These are phyloP conservation scores for Sterrhoptilus dennistouni DNA, from an alignment of 2,113 vertebrate species.

Conservation along the genomic window DNA sequence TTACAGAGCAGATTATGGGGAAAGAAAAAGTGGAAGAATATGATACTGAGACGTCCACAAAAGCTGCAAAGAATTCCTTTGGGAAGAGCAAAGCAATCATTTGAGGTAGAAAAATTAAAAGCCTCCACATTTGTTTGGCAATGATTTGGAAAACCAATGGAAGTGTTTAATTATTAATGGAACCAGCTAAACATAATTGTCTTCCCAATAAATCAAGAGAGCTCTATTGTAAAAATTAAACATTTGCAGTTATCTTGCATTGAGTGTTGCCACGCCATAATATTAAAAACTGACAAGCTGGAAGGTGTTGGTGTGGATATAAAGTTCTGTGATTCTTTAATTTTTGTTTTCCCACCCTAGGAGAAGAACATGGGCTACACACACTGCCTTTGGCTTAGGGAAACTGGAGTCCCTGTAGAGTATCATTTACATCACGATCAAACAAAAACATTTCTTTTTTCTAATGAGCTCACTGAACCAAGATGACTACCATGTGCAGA, in stretches of 20 bases:
- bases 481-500: constrained; percentile 4
- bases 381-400: background rate
- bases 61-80: background rate
- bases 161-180: constrained; percentile 38
- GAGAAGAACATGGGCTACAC: background rate
- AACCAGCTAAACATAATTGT: constrained; percentile 39
- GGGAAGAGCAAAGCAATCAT: background rate
- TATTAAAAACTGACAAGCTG: background rate
- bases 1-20: background rate
- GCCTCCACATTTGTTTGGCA: background rate
- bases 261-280: constrained; percentile 4
- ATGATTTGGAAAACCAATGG: background rate
- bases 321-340: background rate
- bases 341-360: background rate
- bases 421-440: background rate
- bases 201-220: constrained; percentile 58
- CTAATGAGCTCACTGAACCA: constrained; percentile 37
- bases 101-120: background rate
- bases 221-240: constrained; percentile 30
- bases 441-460: constrained; percentile 42
- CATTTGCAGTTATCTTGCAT: background rate
- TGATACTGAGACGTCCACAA: background rate
- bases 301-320: background rate
- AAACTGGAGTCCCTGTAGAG: background rate
- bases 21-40: background rate